Evolutionary conservation across 1,140 invertebrate genomes (phyloP).

Genomic region (Hycleus phaleratus): DNA sequence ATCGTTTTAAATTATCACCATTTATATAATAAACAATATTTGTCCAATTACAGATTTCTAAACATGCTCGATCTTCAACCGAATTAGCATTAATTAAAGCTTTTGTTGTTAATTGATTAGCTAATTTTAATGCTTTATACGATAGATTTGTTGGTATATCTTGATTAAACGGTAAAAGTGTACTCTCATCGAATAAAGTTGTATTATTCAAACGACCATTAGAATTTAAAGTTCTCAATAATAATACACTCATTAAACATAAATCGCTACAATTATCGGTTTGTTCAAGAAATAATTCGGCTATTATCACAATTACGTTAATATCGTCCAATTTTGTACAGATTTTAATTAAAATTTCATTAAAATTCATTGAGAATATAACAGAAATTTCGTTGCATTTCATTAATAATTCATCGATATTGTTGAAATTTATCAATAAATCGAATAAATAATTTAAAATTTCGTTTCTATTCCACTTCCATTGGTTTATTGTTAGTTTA

Average conservation of each 20-base stretch:
- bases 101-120: conserved; percentile 7
- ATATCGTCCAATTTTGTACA: conserved; percentile 2
- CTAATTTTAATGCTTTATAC: conserved; percentile 5
- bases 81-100: conserved; percentile 3
- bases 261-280: background rate
- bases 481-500: no score
- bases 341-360: conserved; percentile 5
- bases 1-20: no score
- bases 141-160: no score
- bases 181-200: no score
- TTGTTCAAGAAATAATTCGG: background rate
- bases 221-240: background rate
- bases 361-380: background rate
- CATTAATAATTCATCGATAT: no score
- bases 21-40: no score
- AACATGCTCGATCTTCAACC: background rate
- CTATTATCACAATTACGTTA: background rate
- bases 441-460: no score
- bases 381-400: no score
- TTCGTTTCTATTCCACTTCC: no score
- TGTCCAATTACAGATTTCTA: background rate
- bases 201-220: no score
- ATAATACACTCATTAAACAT: background rate
- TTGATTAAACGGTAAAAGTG: no score
- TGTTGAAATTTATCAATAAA: no score